A percentile compares a stretch with the other conserved stretches of the same genome.
Evolutionary conservation across 2,888 invertebrate species (phyloP).

Genomic region (Candidula unifasciata): DNA sequence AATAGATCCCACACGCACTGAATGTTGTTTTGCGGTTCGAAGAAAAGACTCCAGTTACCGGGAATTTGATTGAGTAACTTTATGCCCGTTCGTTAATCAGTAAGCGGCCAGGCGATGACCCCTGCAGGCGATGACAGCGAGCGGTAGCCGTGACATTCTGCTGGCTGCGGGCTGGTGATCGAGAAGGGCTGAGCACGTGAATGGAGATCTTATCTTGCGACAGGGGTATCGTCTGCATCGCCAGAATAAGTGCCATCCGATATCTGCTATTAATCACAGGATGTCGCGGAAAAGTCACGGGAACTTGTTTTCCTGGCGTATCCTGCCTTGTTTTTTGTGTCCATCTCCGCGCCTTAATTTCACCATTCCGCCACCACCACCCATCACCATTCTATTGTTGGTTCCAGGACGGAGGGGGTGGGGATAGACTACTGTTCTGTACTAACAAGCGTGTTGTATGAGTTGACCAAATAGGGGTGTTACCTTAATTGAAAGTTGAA

Average conservation of each 20-base stretch:
- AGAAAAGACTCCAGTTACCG: background rate
- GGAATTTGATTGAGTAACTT: background rate
- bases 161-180: background rate
- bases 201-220: background rate
- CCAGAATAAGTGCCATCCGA: constrained; percentile 3
- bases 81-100: background rate
- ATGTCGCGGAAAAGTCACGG: background rate
- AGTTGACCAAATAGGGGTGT: no score
- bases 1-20: no score
- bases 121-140: background rate
- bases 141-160: background rate
- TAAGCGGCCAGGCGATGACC: background rate
- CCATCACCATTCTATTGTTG: no score
- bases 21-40: no score
- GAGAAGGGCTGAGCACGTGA: constrained; percentile 6
- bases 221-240: background rate
- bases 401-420: no score
- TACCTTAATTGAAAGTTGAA: no score
- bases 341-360: no score
- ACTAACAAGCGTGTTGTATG: no score
- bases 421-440: no score
- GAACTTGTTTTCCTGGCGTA: background rate
- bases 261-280: background rate
- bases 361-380: no score
- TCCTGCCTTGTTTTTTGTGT: background rate